Base-by-base conservation (phyloP, 1,140 invertebrate species). In the Lordiphosa stackelbergi region DNA sequence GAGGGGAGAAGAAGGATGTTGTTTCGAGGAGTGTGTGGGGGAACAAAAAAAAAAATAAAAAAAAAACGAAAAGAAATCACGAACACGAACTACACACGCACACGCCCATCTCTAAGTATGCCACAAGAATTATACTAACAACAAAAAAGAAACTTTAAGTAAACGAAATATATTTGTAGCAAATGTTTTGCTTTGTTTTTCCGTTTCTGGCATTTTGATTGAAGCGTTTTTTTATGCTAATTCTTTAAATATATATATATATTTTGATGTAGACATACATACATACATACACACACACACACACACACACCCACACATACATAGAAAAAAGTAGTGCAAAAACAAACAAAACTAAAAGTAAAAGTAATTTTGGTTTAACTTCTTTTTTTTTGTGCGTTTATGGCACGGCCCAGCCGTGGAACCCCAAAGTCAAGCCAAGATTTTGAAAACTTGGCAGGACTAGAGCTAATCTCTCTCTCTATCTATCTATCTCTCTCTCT, bases 301-400 rank as follows among this genome's bases (percentile, higher is more conserved):
- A 47, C 31, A 55, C 2, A 57, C 11, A 53, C 12, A 46, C 22
- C 41, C 24, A 49, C 52, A 41, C 48, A 47, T 38, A 66, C 54
- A 16, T 54, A 47, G 13, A 24, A 31, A 53, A 46, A 12, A 46
- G 31, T 46, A 46, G 24, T 34, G 9, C 8, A 28, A 31, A 7
- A 31, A 31, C 2, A 16, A 16, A 16, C 16, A 16, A 16, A 16
- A 16, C 1, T 16, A 28, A 13, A 31, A 12, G 12, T 31, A 31
- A 3, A 31, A 46, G 13, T 41, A 41, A 42, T 66, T 66, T 66
- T 58, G 41, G 46, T 66, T 49, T 66, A 36, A 66, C 35, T 57
- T 55, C 13, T 42, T 13, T 43, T 34, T 47, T 16, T 46, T 34
- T 46, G 43, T 46, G 43, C 43, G 43, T 46, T 46, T 46, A 31